Percentiles rank a stretch among this genome's conserved stretches.
These are phyloP conservation scores for Drosophila lacicola DNA, from an alignment of 2,888 invertebrate genomes.

Conservation along the genomic window DNA sequence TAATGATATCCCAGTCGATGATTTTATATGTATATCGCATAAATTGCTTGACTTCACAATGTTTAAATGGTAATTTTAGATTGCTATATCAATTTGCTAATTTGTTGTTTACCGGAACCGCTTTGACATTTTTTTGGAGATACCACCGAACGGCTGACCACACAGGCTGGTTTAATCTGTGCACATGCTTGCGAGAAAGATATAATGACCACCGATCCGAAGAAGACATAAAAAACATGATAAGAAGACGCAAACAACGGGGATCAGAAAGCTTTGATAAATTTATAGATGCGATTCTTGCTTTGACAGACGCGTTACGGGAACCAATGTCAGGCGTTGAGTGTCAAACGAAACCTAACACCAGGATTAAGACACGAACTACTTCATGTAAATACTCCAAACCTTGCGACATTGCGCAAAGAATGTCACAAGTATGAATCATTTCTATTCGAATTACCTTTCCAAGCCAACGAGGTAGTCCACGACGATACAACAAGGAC, in stretches of 20 bases:
- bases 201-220: conserved; percentile 7
- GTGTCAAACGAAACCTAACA: background rate
- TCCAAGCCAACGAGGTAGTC: no score
- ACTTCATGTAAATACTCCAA: background rate
- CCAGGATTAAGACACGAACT: background rate
- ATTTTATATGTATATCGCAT: background rate
- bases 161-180: background rate
- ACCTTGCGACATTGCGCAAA: background rate
- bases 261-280: no score
- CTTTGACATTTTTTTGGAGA: conserved; percentile 1
- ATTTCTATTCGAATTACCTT: no score
- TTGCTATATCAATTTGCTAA: background rate
- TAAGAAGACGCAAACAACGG: no score
- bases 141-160: background rate
- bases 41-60: background rate
- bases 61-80: no score
- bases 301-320: no score
- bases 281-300: no score
- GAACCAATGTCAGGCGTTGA: no score
- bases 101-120: background rate
- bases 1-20: background rate
- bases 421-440: background rate
- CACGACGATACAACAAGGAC: no score
- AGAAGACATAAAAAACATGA: conserved; percentile 1
- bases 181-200: background rate